Conservation (phyloP, 2,113 vertebrate species). For the Onychostoma macrolepis region DNA sequence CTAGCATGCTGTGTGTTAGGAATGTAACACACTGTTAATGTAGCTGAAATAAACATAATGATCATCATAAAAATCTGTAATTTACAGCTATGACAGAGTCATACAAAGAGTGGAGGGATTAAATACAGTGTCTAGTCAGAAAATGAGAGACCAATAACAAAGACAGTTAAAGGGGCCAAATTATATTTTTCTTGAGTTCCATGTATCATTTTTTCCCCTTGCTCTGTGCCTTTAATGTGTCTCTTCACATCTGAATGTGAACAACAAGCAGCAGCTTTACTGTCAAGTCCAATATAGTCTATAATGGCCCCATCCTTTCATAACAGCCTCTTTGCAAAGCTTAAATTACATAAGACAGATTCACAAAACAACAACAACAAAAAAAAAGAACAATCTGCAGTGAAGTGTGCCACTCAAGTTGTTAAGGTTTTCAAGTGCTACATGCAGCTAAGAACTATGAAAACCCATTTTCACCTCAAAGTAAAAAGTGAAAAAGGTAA, state of each 20-base stretch:
- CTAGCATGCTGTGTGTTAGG: neutral
- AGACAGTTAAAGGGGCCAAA: neutral
- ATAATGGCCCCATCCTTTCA: slow-evolving; percentile 16
- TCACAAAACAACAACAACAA: neutral
- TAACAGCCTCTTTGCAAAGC: neutral
- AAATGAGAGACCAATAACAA: neutral
- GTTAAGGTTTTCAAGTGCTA: neutral
- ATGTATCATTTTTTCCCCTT: neutral
- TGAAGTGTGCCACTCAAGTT: slow-evolving; percentile 22
- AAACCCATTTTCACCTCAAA: neutral
- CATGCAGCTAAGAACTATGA: neutral
- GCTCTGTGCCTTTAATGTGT: neutral
- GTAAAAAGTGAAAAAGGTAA: neutral
- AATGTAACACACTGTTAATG: neutral
- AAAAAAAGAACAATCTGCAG: neutral
- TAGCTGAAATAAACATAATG: slow-evolving; percentile 14
- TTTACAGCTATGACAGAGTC: neutral
- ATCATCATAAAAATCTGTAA: slow-evolving; percentile 16
- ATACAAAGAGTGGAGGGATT: neutral
- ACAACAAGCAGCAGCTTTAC: neutral
- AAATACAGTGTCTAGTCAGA: neutral
- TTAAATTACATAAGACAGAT: neutral
- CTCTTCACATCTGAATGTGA: neutral
- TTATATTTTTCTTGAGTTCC: neutral
- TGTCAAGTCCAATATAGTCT: neutral